phyloP scores from a whole-genome alignment of 1,140 invertebrate species.

The Penaeus vannamei region DNA sequence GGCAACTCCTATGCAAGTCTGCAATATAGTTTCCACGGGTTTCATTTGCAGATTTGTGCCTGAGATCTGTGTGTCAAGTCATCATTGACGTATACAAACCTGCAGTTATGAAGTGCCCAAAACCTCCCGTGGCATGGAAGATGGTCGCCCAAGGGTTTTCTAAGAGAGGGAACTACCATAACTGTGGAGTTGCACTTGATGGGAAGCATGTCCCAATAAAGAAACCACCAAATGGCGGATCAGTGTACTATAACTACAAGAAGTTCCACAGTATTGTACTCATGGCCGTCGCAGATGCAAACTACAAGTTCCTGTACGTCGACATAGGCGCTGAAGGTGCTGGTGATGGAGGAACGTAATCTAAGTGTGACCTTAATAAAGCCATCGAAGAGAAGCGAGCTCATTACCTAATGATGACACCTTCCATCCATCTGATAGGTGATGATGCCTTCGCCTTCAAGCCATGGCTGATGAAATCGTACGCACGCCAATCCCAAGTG shows the following conservation, averaged over 20 bases:
- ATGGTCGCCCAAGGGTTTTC: too few relatives aligned
- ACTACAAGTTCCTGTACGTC: slow-evolving; percentile 13
- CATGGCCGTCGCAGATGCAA: too few relatives aligned
- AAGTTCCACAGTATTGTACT: slow-evolving; percentile 11
- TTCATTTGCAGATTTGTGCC: not conserved
- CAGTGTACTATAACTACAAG: slow-evolving; percentile 23
- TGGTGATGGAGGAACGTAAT: not conserved
- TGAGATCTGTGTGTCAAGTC: not conserved
- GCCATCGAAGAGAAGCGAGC: not conserved
- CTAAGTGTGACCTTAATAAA: not conserved
- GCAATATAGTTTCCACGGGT: not conserved
- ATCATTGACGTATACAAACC: not conserved
- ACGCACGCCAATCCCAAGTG: not conserved
- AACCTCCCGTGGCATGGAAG: not conserved
- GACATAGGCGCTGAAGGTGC: not conserved
- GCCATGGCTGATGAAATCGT: not conserved
- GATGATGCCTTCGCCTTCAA: not conserved
- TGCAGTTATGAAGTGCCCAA: not conserved
- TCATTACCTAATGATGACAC: too few relatives aligned
- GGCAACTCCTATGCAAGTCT: not conserved
- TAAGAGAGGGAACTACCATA: too few relatives aligned
- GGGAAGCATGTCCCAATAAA: too few relatives aligned
- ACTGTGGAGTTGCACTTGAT: too few relatives aligned
- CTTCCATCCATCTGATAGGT: not conserved
- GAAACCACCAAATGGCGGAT: too few relatives aligned